These are phyloP conservation scores for Lamellibrachia columna DNA, from an alignment of 2,888 invertebrate species.

Conservation along the genomic window DNA sequence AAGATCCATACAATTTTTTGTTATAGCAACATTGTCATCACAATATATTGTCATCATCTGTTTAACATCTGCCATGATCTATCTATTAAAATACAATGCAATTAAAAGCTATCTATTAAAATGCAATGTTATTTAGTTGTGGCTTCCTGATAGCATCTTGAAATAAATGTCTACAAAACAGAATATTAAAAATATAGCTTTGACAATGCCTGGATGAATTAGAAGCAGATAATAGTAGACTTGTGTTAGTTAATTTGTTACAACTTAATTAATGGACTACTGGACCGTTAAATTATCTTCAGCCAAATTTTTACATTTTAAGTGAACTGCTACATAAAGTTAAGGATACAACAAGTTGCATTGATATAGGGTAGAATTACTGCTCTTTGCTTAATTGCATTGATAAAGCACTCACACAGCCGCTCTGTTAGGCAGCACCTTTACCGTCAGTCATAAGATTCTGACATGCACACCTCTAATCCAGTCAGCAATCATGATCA, in stretches of 20 bases:
- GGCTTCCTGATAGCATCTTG: neutral
- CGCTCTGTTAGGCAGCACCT: neutral
- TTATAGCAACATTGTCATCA: neutral
- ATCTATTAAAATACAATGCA: neutral
- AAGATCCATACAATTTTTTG: neutral
- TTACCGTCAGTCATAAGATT: neutral
- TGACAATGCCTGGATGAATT: neutral
- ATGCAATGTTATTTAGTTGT: neutral
- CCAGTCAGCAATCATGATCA: neutral
- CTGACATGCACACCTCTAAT: neutral
- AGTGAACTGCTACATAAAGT: neutral
- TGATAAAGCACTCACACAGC: neutral
- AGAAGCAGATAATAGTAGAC: neutral
- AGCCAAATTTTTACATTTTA: neutral
- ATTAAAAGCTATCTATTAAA: neutral
- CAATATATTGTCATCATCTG: neutral
- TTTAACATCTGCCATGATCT: neutral
- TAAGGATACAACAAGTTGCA: neutral
- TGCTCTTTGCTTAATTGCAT: neutral
- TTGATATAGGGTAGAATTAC: neutral
- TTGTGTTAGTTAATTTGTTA: neutral
- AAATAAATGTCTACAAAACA: neutral
- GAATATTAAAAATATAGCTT: neutral
- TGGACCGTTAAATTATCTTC: neutral
- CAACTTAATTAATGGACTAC: too few relatives aligned